A percentile compares a stretch with the other conserved stretches of the same genome.
These are phyloP conservation scores for Bradypodion pumilum DNA, from an alignment of 2,797 vertebrate genomes.

Conservation along the genomic window DNA sequence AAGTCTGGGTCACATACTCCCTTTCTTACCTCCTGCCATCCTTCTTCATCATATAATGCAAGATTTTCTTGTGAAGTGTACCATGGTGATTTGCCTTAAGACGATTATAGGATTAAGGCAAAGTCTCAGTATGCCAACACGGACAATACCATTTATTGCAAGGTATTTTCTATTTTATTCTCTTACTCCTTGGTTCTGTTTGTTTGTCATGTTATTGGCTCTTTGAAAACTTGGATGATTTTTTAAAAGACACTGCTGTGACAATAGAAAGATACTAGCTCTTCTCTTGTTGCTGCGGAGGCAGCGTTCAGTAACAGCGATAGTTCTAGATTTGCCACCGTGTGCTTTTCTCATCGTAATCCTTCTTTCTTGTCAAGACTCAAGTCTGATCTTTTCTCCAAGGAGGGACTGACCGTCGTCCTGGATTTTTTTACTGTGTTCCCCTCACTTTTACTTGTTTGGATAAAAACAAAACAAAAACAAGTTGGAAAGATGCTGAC, in stretches of 20 bases:
- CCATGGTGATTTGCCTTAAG: slow-evolving; percentile 85
- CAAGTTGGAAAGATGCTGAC: slow-evolving; percentile 77
- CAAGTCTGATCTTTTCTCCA: slow-evolving; percentile 62
- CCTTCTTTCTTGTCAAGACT: slow-evolving; percentile 73
- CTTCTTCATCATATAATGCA: slow-evolving; percentile 56
- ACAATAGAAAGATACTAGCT: background rate
- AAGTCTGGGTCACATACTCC: background rate
- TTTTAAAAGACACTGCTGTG: background rate
- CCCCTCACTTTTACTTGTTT: background rate
- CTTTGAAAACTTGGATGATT: slow-evolving; percentile 7
- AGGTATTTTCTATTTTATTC: slow-evolving; percentile 54
- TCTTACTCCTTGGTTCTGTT: slow-evolving; percentile 23
- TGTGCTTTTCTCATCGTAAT: slow-evolving; percentile 73
- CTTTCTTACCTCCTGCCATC: background rate
- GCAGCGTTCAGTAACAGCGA: slow-evolving; percentile 49
- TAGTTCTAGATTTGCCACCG: slow-evolving; percentile 67
- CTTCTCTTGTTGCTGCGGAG: slow-evolving; percentile 31
- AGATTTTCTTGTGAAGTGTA: slow-evolving; percentile 79
- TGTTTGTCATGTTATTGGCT: slow-evolving; percentile 25
- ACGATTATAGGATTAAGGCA: slow-evolving; percentile 79
- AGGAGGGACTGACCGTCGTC: slow-evolving; percentile 29
- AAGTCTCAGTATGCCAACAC: slow-evolving; percentile 65
- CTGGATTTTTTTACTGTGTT: slow-evolving; percentile 8
- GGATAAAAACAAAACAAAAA: slow-evolving; percentile 11
- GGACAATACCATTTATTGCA: slow-evolving; percentile 56